phyloP scores from a whole-genome alignment of 2,888 invertebrate species.

The Napeogenes sylphis region DNA sequence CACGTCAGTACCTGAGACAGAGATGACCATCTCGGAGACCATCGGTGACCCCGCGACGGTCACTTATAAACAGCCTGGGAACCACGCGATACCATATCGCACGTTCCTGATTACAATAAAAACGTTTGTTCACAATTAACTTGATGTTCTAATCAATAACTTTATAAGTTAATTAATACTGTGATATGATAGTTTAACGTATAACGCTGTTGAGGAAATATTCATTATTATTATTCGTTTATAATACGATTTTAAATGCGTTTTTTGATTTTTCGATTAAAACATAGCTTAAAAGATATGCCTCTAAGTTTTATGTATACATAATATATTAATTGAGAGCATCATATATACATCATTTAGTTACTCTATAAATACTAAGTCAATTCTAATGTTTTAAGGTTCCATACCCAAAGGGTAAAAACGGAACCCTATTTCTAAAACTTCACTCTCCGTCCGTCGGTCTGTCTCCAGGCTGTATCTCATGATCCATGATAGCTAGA shows the following conservation, averaged over 20 bases:
- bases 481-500: no score
- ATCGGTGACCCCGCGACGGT: conserved; percentile 67
- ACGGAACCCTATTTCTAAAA: no score
- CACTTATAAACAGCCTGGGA: conserved; percentile 73
- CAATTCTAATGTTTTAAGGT: no score
- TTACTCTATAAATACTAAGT: no score
- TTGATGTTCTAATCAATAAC: conserved; percentile 29
- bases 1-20: conserved; percentile 41
- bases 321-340: no score
- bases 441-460: no score
- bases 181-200: not conserved
- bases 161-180: conserved; percentile 8
- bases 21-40: conserved; percentile 67
- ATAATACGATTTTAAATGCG: no score
- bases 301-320: conserved; percentile 40
- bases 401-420: no score
- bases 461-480: no score
- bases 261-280: no score
- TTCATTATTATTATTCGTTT: no score
- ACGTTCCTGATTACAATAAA: conserved; percentile 63
- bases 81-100: conserved; percentile 67
- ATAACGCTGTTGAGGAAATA: not conserved
- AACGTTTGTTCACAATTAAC: conserved; percentile 50
- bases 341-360: no score
- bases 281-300: conserved; percentile 18